Evolutionary conservation across 2,113 vertebrate genomes (phyloP).

Genomic region (Porphyrio hochstetteri): DNA sequence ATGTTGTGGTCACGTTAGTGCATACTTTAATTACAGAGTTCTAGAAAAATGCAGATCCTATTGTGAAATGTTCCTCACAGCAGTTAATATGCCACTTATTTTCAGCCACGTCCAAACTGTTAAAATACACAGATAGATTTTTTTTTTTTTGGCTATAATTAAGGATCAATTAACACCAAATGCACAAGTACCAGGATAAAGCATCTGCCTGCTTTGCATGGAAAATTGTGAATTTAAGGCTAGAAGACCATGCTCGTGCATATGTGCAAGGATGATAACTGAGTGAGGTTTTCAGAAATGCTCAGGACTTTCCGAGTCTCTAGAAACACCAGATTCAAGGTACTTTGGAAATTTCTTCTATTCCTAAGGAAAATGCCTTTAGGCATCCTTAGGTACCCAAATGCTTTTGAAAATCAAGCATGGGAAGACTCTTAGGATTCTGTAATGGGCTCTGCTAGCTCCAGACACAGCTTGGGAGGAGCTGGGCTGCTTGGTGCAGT

Average conservation of each 20-base stretch:
- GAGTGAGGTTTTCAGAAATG: neutral
- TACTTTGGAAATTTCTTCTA: neutral
- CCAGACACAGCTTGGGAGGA: neutral
- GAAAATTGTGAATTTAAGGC: neutral
- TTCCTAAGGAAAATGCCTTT: neutral
- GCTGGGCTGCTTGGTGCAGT: rapidly evolving
- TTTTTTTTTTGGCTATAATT: neutral
- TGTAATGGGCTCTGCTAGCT: neutral
- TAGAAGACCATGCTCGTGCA: neutral
- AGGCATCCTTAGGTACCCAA: neutral
- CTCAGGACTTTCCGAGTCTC: neutral
- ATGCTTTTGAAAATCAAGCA: neutral
- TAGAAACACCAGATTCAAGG: neutral
- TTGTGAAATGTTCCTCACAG: conserved; percentile 59
- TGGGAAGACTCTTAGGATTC: neutral
- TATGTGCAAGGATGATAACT: neutral
- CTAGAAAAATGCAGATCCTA: conserved; percentile 63
- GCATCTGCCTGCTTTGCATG: neutral
- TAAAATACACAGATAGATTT: conserved; percentile 25
- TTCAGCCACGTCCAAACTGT: conserved; percentile 2
- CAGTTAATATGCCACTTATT: conserved; percentile 43
- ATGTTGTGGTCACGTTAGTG: conserved; percentile 68
- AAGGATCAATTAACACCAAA: conserved; percentile 17
- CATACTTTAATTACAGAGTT: conserved; percentile 72
- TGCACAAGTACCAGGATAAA: neutral